Conservation (phyloP, 2,888 invertebrate genomes). For the Lobophora halterata region DNA sequence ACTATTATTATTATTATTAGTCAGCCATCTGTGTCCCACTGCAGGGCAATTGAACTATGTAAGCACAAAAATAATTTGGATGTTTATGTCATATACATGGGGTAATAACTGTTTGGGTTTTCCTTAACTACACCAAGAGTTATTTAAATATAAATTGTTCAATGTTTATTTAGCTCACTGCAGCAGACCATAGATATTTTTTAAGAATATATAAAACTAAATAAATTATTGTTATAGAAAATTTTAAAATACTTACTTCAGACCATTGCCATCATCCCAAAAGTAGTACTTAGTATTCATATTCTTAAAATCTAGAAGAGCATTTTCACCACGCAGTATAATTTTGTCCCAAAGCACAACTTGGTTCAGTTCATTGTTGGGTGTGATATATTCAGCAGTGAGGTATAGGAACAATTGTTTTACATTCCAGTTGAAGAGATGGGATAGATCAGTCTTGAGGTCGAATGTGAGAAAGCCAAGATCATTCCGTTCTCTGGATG, state of each 20-base stretch:
- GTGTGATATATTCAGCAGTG: slow-evolving; percentile 96
- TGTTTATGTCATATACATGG: too few species aligned
- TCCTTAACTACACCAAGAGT: too few species aligned
- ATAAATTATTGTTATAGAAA: too few species aligned
- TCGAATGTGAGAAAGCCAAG: slow-evolving; percentile 97
- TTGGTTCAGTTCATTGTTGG: slow-evolving; percentile 93
- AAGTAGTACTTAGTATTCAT: slow-evolving; percentile 99
- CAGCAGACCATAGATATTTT: too few species aligned
- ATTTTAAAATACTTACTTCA: slow-evolving; percentile 88
- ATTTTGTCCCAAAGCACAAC: slow-evolving; percentile 99
- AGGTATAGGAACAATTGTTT: slow-evolving; percentile 98
- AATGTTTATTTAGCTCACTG: too few species aligned
- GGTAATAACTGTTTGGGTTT: too few species aligned
- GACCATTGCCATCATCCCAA: slow-evolving; percentile 99
- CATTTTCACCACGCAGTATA: slow-evolving; percentile 95
- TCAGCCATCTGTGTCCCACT: too few species aligned
- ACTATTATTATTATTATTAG: too few species aligned
- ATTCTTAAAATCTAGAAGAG: slow-evolving; percentile 94
- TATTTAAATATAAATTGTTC: too few species aligned
- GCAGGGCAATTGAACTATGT: too few species aligned
- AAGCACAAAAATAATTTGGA: too few species aligned
- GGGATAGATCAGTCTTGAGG: slow-evolving; percentile 93
- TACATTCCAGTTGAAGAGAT: slow-evolving; percentile 99
- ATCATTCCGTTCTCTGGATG: slow-evolving; percentile 96
- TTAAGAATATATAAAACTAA: too few species aligned